Conservation (phyloP, 2,113 vertebrate genomes). For the Dendrocopos noguchii region DNA sequence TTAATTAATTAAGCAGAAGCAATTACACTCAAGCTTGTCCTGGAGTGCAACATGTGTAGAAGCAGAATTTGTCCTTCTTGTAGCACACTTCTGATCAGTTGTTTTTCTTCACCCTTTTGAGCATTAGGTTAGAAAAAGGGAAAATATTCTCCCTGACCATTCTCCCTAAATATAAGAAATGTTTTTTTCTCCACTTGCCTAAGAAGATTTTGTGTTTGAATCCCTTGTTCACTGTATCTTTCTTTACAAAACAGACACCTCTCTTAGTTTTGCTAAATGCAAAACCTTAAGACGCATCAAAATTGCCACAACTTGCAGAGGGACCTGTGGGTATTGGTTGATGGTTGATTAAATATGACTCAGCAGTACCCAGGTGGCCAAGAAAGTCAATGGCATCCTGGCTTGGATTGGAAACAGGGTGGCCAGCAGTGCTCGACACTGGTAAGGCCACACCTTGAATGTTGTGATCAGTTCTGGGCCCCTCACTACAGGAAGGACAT, state of each 20-base stretch:
- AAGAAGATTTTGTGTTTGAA: background rate
- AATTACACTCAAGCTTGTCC: background rate
- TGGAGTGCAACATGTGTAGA: background rate
- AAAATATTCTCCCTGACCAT: background rate
- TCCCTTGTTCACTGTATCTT: background rate
- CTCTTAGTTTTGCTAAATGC: background rate
- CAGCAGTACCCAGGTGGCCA: no score
- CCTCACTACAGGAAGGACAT: no score
- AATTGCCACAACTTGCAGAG: no score
- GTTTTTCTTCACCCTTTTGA: background rate
- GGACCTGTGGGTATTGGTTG: no score
- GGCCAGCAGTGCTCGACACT: no score
- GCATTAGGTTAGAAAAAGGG: background rate
- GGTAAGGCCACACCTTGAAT: no score
- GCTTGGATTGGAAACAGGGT: no score
- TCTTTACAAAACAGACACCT: background rate
- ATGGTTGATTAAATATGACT: no score
- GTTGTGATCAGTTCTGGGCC: no score
- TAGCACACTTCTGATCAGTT: background rate
- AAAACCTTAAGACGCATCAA: no score
- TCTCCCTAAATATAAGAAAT: background rate
- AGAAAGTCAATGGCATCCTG: no score
- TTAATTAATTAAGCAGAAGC: background rate
- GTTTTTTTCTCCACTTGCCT: background rate
- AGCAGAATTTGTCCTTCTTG: background rate